Base-by-base conservation (phyloP, 2,113 vertebrate genomes). In the Rhadina sibilatrix region DNA sequence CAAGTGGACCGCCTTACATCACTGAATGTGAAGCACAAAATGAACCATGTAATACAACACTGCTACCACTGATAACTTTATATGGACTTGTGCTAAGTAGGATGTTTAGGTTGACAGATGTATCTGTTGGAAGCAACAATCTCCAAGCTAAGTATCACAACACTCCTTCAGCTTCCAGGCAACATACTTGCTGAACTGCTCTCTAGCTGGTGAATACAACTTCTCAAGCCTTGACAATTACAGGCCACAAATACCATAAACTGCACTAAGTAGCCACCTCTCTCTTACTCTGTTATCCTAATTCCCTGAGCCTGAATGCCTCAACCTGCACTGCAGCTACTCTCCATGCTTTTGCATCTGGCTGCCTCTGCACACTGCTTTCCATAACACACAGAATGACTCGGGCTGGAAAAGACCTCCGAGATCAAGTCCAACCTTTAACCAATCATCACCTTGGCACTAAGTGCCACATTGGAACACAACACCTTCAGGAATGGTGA, bases 261-360 rank as follows among this genome's bases (percentile, higher is more conserved):
- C 30, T 22, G 38, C 21, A 85, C 6, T 8, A 35, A 60, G 65
- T 0, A 44, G 63, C 16, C 66, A 37, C n/a, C 24, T 65, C 35
- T 49, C 64, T n/a, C 27, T 20, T 0, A 0, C 40, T 53, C n/a
- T 1, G 1, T 18, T n/a, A 49, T 0, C 4, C 0, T 0, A 37
- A 53, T 23, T 71, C 52, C 25, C 25, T 4, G 27, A 66, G 33
- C 12, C 27, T 7, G 2, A 75, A 53, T 3, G 28, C 16, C 40
- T 27, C 21, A 38, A 2, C 24, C n/a, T 22, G 16, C 44, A 53
- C 64, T 12, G 24, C 31, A 60, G 46, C 25, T 31, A 14, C 5
- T 69, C 19, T 37, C 71, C 22, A 2, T 4, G 28, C 63, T 31
- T 65, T 38, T 30, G 31, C 22, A 49, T 24, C 25, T 28, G 10